phyloP scores from a whole-genome alignment of 2,888 invertebrate genomes.

The Drosophila antonietae region DNA sequence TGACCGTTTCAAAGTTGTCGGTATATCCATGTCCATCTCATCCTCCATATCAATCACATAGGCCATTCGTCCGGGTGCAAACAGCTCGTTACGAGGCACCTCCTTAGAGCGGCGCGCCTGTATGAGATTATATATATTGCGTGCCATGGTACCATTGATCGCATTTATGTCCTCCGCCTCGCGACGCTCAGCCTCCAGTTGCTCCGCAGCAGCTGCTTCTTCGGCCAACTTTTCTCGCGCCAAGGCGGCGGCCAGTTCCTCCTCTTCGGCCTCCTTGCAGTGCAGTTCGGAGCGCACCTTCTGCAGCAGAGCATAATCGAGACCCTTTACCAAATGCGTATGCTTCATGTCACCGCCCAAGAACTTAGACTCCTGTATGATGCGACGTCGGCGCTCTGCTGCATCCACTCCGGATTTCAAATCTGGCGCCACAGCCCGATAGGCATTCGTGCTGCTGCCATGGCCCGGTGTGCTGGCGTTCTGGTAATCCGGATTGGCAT shows the following conservation, averaged over 20 bases:
- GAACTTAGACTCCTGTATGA: slow-evolving; percentile 99
- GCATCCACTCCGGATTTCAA: slow-evolving; percentile 97
- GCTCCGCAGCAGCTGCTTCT: slow-evolving; percentile 84
- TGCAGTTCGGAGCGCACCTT: slow-evolving; percentile 96
- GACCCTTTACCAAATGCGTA: slow-evolving; percentile 99
- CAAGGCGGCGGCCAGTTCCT: slow-evolving; percentile 91
- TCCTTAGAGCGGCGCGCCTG: slow-evolving; percentile 88
- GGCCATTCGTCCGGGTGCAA: slow-evolving; percentile 98
- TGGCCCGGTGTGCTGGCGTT: slow-evolving; percentile 90
- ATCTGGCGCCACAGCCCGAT: slow-evolving; percentile 97
- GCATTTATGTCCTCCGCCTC: slow-evolving; percentile 92
- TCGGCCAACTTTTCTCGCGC: slow-evolving; percentile 77
- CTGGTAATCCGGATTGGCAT: slow-evolving; percentile 91
- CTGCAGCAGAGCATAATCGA: slow-evolving; percentile 95
- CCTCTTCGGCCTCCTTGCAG: slow-evolving; percentile 89
- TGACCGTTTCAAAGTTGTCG: slow-evolving; percentile 96
- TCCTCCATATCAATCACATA: slow-evolving; percentile 98
- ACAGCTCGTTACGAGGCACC: slow-evolving; percentile 94
- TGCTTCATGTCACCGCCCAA: slow-evolving; percentile 99
- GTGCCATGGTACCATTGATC: slow-evolving; percentile 87
- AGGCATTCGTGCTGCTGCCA: slow-evolving; percentile 82
- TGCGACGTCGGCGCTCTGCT: slow-evolving; percentile 96
- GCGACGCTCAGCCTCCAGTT: slow-evolving; percentile 83
- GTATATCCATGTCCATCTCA: slow-evolving; percentile 95
- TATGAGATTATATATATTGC: slow-evolving; percentile 87